Base-by-base conservation (phyloP, 2,888 invertebrate species). In the Crepidodera aurea region DNA sequence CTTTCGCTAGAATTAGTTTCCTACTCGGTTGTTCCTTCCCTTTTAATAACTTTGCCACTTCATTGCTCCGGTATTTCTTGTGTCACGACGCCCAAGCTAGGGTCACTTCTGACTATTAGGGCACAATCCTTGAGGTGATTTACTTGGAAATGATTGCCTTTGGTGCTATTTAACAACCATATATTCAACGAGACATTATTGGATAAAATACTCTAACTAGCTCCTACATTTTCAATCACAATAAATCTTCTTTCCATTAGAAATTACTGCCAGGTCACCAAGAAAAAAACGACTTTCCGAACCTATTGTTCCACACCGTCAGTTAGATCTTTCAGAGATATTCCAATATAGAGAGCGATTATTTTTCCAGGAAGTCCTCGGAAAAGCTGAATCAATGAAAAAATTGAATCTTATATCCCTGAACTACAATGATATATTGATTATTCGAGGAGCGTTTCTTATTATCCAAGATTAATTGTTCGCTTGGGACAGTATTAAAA, bases 391-490 rank as follows among this genome's bases (percentile, higher is more conserved):
- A 16, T 37, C 51, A 13, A 37, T 19, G 34, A 37, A 51, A 37
- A 51, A 51, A 34, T 19, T 34, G 19, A 19, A 8, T 37, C 12
- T 19, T 34, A 19, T 37, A 37, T 51, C 18, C 34, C n/a, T 10
- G 5, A 19, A 32, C 10, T 18, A 19, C 29, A 18, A 10, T 18
- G 32, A 15, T 34, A 19, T 37, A 51, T 51, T 37, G 51, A 51
- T 51, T 37, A 51, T 51, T 51, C 34, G 27, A n/a, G 12, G 13
- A 48, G 37, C n/a, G 15, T 34, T 34, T 51, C 51, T 37, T 37
- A 51, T 51, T 51, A 51, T 19, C 51, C n/a, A 34, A 51, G 51
- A 51, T 51, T 34, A 34, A 51, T 51, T 51, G 34, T 37, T 12
- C n/a, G 18, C 16, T 15, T 34, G 4, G 3, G 18, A 37, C 1